Conservation (phyloP, 2,797 vertebrate species). For the Semotilus atromaculatus region DNA sequence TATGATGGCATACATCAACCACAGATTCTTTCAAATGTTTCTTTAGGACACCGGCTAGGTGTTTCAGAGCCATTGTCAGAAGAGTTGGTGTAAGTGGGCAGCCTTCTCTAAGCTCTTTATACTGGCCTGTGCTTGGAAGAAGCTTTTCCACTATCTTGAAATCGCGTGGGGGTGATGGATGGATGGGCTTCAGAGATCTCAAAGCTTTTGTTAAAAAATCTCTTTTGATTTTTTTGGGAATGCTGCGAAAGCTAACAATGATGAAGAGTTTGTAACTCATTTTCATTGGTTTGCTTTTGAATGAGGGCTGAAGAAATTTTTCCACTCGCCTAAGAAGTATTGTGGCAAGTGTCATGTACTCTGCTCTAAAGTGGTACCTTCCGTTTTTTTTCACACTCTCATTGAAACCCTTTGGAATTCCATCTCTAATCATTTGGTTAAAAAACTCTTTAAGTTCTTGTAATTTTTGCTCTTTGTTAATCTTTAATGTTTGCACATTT, state of each 20-base stretch:
- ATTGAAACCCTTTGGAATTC: background rate
- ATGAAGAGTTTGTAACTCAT: background rate
- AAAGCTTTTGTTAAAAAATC: background rate
- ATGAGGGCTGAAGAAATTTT: background rate
- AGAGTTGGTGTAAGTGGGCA: slow-evolving; percentile 30
- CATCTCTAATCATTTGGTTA: background rate
- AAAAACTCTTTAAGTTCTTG: background rate
- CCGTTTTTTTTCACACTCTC: no score
- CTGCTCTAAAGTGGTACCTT: background rate
- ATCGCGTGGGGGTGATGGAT: slow-evolving; percentile 3
- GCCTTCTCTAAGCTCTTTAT: background rate
- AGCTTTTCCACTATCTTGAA: slow-evolving; percentile 30
- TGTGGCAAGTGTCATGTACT: slow-evolving; percentile 28
- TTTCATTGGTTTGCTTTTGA: background rate
- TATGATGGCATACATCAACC: slow-evolving; percentile 24
- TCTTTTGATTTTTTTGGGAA: background rate
- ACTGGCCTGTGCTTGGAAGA: background rate
- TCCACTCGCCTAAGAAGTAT: background rate
- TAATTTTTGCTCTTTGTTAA: background rate
- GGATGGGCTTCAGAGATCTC: background rate
- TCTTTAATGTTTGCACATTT: background rate
- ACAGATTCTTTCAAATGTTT: background rate
- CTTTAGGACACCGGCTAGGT: background rate
- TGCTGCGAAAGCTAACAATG: background rate
- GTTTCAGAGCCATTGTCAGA: background rate